Percentiles rank a stretch among this genome's conserved stretches.
Evolutionary conservation across 1,140 invertebrate genomes (phyloP).

Genomic region (Aphelenchoides fujianensis): DNA sequence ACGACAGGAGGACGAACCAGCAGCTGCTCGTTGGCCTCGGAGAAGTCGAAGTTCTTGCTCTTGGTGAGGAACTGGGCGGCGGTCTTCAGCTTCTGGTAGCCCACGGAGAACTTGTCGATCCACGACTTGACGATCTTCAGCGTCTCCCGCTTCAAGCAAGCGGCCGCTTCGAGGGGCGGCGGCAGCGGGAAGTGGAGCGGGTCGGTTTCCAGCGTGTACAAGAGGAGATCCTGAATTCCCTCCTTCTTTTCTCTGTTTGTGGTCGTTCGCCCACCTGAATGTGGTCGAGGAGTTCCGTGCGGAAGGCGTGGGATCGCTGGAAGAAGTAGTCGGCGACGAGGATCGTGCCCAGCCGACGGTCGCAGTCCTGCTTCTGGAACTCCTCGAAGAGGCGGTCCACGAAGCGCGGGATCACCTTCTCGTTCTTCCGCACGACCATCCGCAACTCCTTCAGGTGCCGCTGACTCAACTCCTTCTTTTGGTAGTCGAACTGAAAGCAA

Average conservation of each 20-base stretch:
- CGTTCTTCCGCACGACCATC: slow-evolving; percentile 31
- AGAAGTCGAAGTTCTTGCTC: slow-evolving; percentile 47
- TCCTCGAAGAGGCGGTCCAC: slow-evolving; percentile 44
- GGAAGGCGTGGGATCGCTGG: slow-evolving; percentile 51
- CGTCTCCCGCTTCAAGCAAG: slow-evolving; percentile 38
- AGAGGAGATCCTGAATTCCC: slow-evolving; percentile 52
- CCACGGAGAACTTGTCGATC: slow-evolving; percentile 44
- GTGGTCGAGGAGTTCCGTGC: slow-evolving; percentile 36
- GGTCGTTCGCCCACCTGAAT: slow-evolving; percentile 31
- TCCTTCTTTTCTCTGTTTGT: too few relatives aligned
- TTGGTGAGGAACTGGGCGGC: slow-evolving; percentile 42
- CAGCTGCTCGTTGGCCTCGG: slow-evolving; percentile 32
- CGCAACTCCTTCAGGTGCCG: slow-evolving; percentile 34
- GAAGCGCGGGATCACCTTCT: slow-evolving; percentile 36
- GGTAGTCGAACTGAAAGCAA: slow-evolving; percentile 41
- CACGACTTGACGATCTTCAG: slow-evolving; percentile 46
- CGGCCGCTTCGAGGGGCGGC: slow-evolving; percentile 35
- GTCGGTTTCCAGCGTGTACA: slow-evolving; percentile 51
- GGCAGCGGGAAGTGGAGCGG: slow-evolving; percentile 48
- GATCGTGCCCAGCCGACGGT: slow-evolving; percentile 37
- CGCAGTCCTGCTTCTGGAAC: slow-evolving; percentile 34
- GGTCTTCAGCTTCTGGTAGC: slow-evolving; percentile 40
- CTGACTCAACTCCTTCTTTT: slow-evolving; percentile 40
- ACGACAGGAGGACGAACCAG: slow-evolving; percentile 24
- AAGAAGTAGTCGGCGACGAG: slow-evolving; percentile 48